Evolutionary conservation across 37 sponge, comb jelly and placozoan species (phyloP).

Genomic region (Agelas oroides): DNA sequence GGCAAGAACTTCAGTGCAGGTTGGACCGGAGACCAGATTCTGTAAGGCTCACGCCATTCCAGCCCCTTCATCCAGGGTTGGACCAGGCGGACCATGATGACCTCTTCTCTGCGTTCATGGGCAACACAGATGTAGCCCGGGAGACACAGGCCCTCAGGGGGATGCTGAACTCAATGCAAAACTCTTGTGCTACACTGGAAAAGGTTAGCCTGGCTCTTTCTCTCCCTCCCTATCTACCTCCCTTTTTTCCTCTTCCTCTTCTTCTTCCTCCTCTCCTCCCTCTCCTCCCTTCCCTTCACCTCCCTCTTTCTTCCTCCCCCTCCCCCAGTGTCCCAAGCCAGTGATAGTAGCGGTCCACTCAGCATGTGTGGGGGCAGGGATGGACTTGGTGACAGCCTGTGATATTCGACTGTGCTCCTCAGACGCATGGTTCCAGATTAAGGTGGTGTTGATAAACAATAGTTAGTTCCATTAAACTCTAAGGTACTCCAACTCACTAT

Average conservation of each 20-base stretch:
- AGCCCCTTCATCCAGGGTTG: constrained; percentile 39
- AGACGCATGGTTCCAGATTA: constrained; percentile 92
- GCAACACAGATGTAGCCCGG: constrained; percentile 56
- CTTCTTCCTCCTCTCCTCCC: not conserved
- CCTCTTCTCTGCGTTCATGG: constrained; percentile 2
- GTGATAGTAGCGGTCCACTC: constrained; percentile 92
- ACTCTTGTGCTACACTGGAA: constrained; percentile 84
- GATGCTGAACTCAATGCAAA: constrained; percentile 65
- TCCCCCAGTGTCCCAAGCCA: constrained; percentile 89
- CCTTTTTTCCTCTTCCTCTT: too few species aligned
- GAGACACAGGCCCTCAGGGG: constrained; percentile 46
- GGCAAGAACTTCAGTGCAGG: constrained; percentile 92
- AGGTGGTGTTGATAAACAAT: too few species aligned
- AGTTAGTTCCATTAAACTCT: too few species aligned
- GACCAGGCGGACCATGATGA: constrained; percentile 67
- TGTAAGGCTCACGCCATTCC: too few species aligned
- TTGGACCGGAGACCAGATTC: not conserved
- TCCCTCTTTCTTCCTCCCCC: not conserved
- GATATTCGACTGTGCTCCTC: constrained; percentile 80
- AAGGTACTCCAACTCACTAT: too few species aligned
- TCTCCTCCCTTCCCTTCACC: not conserved
- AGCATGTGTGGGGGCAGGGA: constrained; percentile 95
- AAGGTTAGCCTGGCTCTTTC: constrained; percentile 63
- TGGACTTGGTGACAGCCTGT: constrained; percentile 88
- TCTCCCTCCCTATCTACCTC: too few species aligned